Evolutionary conservation across 2,888 invertebrate species (phyloP).

Genomic region (Antitype chi): DNA sequence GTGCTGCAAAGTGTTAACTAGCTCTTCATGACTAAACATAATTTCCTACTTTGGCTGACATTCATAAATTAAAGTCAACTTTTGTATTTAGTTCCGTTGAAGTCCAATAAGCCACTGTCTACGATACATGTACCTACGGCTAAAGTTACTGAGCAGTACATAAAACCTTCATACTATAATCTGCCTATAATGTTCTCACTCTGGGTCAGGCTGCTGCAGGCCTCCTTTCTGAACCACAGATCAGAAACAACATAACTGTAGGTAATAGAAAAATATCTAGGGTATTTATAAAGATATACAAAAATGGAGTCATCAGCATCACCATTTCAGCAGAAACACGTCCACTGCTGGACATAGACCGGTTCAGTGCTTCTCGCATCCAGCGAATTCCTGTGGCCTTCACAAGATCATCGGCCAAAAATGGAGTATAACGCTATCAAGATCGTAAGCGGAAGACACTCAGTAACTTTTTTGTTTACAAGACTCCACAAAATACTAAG

Average conservation of each 20-base stretch:
- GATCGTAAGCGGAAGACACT: background rate
- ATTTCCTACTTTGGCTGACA: background rate
- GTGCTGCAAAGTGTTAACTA: too few relatives aligned
- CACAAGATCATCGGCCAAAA: too few relatives aligned
- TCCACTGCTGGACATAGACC: too few relatives aligned
- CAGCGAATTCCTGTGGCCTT: too few relatives aligned
- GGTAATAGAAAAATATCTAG: too few relatives aligned
- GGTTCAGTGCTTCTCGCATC: too few relatives aligned
- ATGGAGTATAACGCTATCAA: background rate
- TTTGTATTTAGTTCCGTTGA: background rate
- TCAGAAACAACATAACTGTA: background rate
- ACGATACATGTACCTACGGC: background rate
- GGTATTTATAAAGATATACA: too few relatives aligned
- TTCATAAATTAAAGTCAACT: background rate
- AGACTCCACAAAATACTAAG: background rate
- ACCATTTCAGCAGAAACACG: too few relatives aligned
- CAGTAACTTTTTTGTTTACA: conserved; percentile 18
- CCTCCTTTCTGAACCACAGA: background rate
- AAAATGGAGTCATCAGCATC: too few relatives aligned
- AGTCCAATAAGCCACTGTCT: too few relatives aligned
- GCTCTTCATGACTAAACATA: background rate
- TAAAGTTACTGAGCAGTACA: background rate
- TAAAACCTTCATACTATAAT: background rate
- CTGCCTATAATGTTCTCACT: background rate
- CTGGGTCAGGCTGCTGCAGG: background rate